These are phyloP conservation scores for Homalodisca vitripennis DNA, from an alignment of 1,140 invertebrate genomes.

Conservation along the genomic window DNA sequence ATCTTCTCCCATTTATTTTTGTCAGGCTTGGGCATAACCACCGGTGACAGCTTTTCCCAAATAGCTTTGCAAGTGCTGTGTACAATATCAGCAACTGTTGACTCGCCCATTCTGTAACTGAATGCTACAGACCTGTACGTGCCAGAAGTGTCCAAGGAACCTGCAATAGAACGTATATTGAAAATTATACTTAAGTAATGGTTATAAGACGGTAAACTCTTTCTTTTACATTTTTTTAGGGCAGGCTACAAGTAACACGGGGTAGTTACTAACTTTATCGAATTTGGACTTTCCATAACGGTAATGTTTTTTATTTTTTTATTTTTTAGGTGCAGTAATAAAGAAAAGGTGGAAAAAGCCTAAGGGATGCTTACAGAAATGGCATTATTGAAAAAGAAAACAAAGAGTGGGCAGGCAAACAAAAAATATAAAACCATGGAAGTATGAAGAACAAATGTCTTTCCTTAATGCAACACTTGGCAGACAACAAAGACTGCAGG, in stretches of 20 bases:
- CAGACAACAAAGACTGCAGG: not conserved
- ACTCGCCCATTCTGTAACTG: slow-evolving; percentile 33
- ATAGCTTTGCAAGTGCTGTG: slow-evolving; percentile 37
- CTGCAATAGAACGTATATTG: too few relatives aligned
- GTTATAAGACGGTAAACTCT: not conserved
- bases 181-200: not conserved
- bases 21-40: slow-evolving; percentile 34
- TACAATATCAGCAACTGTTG: slow-evolving; percentile 35
- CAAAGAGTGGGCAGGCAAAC: not conserved
- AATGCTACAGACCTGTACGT: slow-evolving; percentile 31
- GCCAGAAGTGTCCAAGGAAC: slow-evolving; percentile 33
- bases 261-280: not conserved
- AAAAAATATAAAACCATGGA: not conserved
- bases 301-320: not conserved
- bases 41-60: slow-evolving; percentile 29
- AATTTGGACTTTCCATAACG: not conserved
- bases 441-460: slow-evolving; percentile 15
- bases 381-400: not conserved
- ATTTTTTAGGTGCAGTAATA: slow-evolving; percentile 19
- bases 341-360: slow-evolving; percentile 32
- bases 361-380: slow-evolving; percentile 22
- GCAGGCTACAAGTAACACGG: not conserved
- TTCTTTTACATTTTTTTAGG: not conserved
- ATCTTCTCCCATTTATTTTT: slow-evolving; percentile 20
- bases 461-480: not conserved